Percentiles rank a stretch among this genome's conserved stretches.
phyloP scores from a whole-genome alignment of 2,888 invertebrate genomes.

The Eupithecia dodoneata region DNA sequence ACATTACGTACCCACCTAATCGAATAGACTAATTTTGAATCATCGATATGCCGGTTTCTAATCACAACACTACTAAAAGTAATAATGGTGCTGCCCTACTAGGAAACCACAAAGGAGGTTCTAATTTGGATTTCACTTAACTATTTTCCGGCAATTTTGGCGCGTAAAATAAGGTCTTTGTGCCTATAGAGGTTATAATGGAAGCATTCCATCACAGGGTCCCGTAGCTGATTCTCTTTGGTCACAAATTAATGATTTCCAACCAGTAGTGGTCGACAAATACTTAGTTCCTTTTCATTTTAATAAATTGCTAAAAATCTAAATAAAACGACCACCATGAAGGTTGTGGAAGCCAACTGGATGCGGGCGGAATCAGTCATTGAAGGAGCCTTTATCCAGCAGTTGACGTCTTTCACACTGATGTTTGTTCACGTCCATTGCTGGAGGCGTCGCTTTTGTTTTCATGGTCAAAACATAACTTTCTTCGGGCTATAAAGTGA shows the following conservation, averaged over 20 bases:
- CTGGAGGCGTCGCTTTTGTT: too few species aligned
- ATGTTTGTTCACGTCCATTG: too few species aligned
- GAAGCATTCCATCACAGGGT: background rate
- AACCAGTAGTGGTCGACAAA: background rate
- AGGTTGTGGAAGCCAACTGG: background rate
- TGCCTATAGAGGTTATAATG: constrained; percentile 9
- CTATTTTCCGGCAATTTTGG: constrained; percentile 19
- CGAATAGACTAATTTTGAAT: background rate
- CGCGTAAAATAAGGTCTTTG: constrained; percentile 15
- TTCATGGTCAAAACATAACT: too few species aligned
- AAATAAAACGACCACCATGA: background rate
- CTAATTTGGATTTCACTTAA: constrained; percentile 22
- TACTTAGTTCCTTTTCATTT: background rate
- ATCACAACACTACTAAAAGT: constrained; percentile 11
- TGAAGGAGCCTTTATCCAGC: background rate
- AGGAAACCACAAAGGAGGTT: constrained; percentile 16
- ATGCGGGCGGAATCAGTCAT: background rate
- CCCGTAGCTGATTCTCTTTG: background rate
- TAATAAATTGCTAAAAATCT: background rate
- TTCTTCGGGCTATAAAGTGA: too few species aligned
- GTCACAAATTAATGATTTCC: constrained; percentile 8
- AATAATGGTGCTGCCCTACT: constrained; percentile 1
- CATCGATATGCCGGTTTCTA: background rate
- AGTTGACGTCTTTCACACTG: background rate
- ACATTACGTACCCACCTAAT: background rate